Conservation (phyloP, 2,797 vertebrate genomes). For the Silurus lanzhouensis region DNA sequence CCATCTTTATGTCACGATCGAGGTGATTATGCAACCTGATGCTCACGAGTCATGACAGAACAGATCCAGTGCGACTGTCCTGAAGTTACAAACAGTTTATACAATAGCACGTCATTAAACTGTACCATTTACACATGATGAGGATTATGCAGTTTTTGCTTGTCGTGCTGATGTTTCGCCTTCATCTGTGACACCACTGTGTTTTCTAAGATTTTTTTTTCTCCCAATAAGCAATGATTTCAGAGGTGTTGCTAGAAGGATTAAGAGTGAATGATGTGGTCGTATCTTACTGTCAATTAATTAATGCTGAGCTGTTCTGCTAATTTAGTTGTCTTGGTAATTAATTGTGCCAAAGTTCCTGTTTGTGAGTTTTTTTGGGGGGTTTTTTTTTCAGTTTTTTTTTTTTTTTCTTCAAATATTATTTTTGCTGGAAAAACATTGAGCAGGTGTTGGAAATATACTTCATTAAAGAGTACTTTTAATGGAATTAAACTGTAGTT, state of each 20-base stretch:
- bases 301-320: neutral
- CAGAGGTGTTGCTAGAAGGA: neutral
- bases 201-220: neutral
- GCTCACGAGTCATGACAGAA: too few species aligned
- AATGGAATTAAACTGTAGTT: neutral
- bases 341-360: neutral
- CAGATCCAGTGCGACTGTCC: too few species aligned
- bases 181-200: too few species aligned
- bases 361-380: neutral
- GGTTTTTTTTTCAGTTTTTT: neutral
- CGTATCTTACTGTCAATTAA: conserved; percentile 4
- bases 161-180: too few species aligned
- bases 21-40: too few species aligned
- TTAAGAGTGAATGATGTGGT: conserved; percentile 24
- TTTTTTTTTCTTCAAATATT: neutral
- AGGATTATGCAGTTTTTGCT: too few species aligned
- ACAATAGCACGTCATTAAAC: too few species aligned
- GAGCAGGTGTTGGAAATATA: neutral
- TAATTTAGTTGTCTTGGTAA: conserved; percentile 20
- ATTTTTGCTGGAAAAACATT: neutral
- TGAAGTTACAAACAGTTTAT: too few species aligned
- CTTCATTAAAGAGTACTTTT: neutral
- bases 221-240: neutral
- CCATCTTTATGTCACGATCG: too few species aligned
- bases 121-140: too few species aligned